Evolutionary conservation across 2,113 vertebrate genomes (phyloP).

Genomic region (Cavia aperea): DNA sequence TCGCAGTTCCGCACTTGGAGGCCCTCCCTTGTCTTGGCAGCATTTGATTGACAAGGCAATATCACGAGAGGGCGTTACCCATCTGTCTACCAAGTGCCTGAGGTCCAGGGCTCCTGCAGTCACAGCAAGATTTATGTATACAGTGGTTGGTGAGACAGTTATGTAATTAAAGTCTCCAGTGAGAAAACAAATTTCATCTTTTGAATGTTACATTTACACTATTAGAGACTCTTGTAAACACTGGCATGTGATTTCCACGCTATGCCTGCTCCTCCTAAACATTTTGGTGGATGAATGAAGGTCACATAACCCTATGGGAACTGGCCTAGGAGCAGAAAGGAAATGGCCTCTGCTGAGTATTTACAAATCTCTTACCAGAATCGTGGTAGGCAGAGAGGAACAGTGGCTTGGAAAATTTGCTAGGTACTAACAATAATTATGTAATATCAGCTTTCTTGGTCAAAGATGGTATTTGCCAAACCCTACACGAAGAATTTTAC

Average conservation of each 20-base stretch:
- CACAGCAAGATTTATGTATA: background rate
- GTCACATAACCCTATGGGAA: background rate
- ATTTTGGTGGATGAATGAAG: background rate
- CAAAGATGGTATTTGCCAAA: background rate
- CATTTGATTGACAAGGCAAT: background rate
- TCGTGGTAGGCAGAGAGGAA: background rate
- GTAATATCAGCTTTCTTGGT: background rate
- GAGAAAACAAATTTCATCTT: background rate
- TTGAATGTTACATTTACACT: background rate
- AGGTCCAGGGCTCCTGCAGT: background rate
- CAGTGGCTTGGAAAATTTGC: background rate
- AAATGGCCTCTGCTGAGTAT: background rate
- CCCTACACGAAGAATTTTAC: background rate
- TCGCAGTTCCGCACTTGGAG: background rate
- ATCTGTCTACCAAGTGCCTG: background rate
- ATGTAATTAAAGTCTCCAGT: background rate
- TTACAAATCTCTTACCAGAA: background rate
- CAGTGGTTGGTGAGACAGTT: background rate
- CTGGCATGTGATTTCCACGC: background rate
- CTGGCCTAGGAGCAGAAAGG: background rate
- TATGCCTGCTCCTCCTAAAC: background rate
- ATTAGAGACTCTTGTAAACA: background rate
- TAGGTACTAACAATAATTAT: background rate
- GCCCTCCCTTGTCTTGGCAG: no score
- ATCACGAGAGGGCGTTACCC: background rate